Conservation (phyloP, 2,888 invertebrate species). For the Idaea aversata region DNA sequence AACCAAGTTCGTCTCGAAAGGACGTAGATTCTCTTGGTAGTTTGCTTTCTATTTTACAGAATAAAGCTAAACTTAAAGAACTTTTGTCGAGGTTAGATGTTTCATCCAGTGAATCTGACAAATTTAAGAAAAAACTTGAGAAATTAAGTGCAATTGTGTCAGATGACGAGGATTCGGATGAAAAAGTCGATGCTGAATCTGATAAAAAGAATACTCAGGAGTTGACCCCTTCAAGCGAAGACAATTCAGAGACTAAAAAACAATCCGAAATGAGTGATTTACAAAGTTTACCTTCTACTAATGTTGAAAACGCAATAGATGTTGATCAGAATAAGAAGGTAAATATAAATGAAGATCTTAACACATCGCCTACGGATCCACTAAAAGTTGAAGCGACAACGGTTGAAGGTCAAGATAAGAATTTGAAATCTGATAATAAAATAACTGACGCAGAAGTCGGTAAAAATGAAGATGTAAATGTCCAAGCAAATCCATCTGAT, state of each 20-base stretch:
- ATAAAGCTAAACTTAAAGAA: conserved; percentile 74
- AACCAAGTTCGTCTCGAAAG: conserved; percentile 31
- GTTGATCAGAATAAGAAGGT: neutral
- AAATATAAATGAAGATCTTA: neutral
- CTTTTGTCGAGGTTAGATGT: conserved; percentile 66
- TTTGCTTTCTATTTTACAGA: conserved; percentile 63
- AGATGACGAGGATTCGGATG: conserved; percentile 58
- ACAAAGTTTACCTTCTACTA: neutral
- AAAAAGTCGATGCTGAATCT: conserved; percentile 9
- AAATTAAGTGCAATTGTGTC: conserved; percentile 79
- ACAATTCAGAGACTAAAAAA: neutral
- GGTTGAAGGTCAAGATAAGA: neutral
- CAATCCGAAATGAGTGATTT: neutral
- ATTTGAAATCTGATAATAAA: neutral
- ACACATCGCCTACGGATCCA: neutral
- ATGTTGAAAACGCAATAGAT: neutral
- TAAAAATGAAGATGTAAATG: neutral
- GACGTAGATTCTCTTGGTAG: conserved; percentile 53
- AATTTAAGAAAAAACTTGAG: conserved; percentile 80
- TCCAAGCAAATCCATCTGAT: neutral
- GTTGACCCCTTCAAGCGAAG: neutral
- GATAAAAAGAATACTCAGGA: neutral
- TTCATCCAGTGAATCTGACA: conserved; percentile 63
- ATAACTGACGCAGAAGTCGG: neutral
- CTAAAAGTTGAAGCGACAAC: neutral